Evolutionary conservation across 2,888 invertebrate species (phyloP).

Genomic region (Sabatieria punctata): DNA sequence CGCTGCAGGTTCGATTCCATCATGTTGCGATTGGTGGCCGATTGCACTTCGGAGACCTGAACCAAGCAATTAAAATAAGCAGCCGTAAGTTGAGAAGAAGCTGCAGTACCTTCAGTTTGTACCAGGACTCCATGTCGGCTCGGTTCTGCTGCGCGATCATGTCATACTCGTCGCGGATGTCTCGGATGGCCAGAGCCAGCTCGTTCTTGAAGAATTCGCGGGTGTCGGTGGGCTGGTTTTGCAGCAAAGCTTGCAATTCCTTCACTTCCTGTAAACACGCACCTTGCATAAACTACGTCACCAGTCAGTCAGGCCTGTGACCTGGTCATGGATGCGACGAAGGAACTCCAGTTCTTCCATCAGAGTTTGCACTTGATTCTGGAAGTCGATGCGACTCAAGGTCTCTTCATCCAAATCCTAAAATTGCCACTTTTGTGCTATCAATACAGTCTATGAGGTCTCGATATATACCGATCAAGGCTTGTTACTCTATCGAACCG

Average conservation of each 20-base stretch:
- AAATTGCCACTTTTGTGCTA: no score
- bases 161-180: constrained; percentile 38
- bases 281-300: not conserved
- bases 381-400: constrained; percentile 31
- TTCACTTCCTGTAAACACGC: constrained; percentile 24
- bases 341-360: constrained; percentile 33
- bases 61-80: not conserved
- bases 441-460: not conserved
- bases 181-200: constrained; percentile 38
- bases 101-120: constrained; percentile 38
- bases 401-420: constrained; percentile 35
- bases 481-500: no score
- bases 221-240: constrained; percentile 29
- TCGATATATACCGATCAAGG: not conserved
- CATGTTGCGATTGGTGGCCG: constrained; percentile 23
- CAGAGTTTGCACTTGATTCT: constrained; percentile 31
- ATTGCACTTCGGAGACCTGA: constrained; percentile 29
- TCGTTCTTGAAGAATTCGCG: constrained; percentile 40
- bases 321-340: constrained; percentile 14
- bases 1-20: constrained; percentile 35
- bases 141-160: constrained; percentile 34
- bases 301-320: not conserved
- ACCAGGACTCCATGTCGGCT: constrained; percentile 40
- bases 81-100: not conserved
- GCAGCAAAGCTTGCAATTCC: constrained; percentile 29